Conservation (phyloP, 2,888 invertebrate genomes). For the Luffia ferchaultella region DNA sequence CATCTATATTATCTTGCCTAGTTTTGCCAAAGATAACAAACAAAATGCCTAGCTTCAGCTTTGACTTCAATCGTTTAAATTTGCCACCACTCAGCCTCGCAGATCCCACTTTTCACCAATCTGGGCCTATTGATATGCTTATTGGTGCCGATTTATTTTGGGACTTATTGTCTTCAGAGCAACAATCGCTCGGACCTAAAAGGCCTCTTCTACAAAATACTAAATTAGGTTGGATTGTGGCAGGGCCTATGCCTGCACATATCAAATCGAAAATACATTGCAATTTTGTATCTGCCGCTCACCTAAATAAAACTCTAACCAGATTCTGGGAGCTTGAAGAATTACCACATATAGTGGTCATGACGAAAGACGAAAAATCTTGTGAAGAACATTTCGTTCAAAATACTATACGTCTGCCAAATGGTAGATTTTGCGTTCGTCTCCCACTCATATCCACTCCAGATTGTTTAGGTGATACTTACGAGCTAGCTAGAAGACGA, state of each 20-base stretch:
- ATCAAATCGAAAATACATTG: background rate
- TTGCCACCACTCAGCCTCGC: background rate
- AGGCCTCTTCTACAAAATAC: background rate
- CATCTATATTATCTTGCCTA: background rate
- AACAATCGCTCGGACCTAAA: background rate
- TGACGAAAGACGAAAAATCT: background rate
- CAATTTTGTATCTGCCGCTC: background rate
- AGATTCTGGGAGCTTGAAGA: too few species aligned
- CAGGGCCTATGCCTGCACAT: background rate
- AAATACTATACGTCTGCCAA: constrained; percentile 16
- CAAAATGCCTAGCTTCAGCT: background rate
- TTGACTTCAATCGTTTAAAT: background rate
- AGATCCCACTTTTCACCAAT: background rate
- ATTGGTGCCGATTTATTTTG: constrained; percentile 1
- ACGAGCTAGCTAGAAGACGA: constrained; percentile 15
- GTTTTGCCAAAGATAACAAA: background rate
- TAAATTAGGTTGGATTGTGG: background rate
- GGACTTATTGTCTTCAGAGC: background rate
- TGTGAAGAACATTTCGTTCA: constrained; percentile 13
- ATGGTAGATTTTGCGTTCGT: constrained; percentile 19
- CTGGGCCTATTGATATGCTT: background rate
- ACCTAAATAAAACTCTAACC: too few species aligned
- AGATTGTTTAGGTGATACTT: constrained; percentile 15
- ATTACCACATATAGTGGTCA: background rate
- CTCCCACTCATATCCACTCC: constrained; percentile 16